Base-by-base conservation (phyloP, 1,140 invertebrate species). In the Campodea augens region DNA sequence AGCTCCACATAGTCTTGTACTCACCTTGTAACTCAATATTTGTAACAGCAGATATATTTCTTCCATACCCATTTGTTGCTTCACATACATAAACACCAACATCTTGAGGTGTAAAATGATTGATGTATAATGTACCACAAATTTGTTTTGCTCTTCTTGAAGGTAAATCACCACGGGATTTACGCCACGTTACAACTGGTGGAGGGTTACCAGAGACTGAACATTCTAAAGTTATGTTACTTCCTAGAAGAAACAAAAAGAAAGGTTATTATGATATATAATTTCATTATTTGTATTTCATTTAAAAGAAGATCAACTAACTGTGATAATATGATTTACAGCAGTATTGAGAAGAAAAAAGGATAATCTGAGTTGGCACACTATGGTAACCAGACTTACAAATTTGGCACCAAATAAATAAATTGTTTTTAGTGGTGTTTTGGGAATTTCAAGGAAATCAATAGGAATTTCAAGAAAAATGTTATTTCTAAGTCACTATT, bases 31-130 rank as follows among this genome's bases (percentile, higher is more conserved):
- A 48, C 37, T 59, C 55, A 7, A 64, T 22, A 1, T 51, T 49
- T 10, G 55, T 48, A 20, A 52, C 47, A 5, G 52, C 44, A 7
- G 47, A 48, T 18, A 57, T 44, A 24, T 53, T 44, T 27, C 48
- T 44, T 2, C 57, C 59, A 32, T 52, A 44, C 5, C 53, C 56
- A 52, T 64, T 64, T 36, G 54, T 52, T 5, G 62, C 63, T 42
- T 70, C 69, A 53, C 82, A 86, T 3, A 75, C 65, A 53, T 85
- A 86, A 0, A 69, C 69, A 0, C 81, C 81, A 44, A 73, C 69
- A 59, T 84, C 78, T 20, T 64, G 62, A 12, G 63, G 55, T 2
- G 63, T 67, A 1, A 76, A 63, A 49, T 79, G 71, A 27, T 60
- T 60, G 7, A 86, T 70, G 22, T 72, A 64, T 0, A 84, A 58